phyloP scores from a whole-genome alignment of 1,140 invertebrate species.

The Leptinotarsa defecta region DNA sequence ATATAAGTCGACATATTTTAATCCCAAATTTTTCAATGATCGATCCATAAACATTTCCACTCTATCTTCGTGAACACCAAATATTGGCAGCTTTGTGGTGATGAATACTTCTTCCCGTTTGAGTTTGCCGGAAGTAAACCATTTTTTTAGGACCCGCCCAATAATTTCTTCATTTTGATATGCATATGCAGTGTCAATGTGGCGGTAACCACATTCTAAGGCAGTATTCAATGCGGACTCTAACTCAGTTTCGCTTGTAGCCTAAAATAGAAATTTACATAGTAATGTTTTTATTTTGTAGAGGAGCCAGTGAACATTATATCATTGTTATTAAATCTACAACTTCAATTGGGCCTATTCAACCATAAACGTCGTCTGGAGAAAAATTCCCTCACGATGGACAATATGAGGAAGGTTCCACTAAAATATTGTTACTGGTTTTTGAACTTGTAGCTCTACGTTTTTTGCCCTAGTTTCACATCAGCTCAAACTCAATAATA shows the following conservation, averaged over 20 bases:
- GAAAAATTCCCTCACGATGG: too few species aligned
- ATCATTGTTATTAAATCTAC: too few species aligned
- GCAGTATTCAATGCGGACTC: constrained; percentile 69
- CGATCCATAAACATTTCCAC: constrained; percentile 39
- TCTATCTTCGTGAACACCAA: constrained; percentile 16
- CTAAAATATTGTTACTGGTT: too few species aligned
- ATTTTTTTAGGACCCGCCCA: constrained; percentile 73
- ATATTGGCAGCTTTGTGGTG: constrained; percentile 64
- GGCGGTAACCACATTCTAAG: constrained; percentile 68
- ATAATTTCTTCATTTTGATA: constrained; percentile 82
- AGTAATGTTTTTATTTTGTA: too few species aligned
- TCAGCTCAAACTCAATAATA: too few species aligned
- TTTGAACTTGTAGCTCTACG: too few species aligned
- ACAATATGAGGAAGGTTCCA: too few species aligned
- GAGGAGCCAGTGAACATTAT: too few species aligned
- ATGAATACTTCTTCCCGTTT: constrained; percentile 69
- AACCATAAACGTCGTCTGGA: too few species aligned
- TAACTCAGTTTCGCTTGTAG: constrained; percentile 46
- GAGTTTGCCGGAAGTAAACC: constrained; percentile 70
- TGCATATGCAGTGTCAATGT: constrained; percentile 72
- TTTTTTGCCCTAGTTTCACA: too few species aligned
- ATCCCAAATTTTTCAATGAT: constrained; percentile 66
- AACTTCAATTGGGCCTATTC: too few species aligned
- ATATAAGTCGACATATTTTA: constrained; percentile 85
- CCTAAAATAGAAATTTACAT: not conserved